Evolutionary conservation across 2,888 invertebrate species (phyloP).

Genomic region (Tanytarsus gracilentus): DNA sequence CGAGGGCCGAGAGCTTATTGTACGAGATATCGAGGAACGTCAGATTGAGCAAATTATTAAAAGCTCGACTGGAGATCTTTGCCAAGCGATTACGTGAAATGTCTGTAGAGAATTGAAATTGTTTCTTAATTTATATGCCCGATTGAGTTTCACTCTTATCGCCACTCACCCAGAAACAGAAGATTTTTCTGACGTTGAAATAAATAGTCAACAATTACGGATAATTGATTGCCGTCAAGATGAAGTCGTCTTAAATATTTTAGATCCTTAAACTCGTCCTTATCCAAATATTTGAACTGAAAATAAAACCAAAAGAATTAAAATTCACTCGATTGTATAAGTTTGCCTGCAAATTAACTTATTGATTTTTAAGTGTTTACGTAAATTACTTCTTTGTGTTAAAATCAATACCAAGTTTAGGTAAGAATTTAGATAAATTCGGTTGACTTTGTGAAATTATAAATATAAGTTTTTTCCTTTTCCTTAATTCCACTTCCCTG

Average conservation of each 20-base stretch:
- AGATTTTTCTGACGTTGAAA: slow-evolving; percentile 46
- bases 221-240: slow-evolving; percentile 68
- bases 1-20: slow-evolving; percentile 63
- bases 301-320: background rate
- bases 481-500: no score
- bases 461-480: no score
- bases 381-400: no score
- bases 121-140: background rate
- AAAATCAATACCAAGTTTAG: no score
- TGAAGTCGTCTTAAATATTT: slow-evolving; percentile 54
- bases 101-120: slow-evolving; percentile 37
- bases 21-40: slow-evolving; percentile 63
- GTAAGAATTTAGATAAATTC: no score
- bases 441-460: no score
- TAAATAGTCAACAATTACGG: slow-evolving; percentile 63
- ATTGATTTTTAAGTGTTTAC: no score
- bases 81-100: slow-evolving; percentile 65
- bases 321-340: background rate
- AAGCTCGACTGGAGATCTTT: slow-evolving; percentile 63
- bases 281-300: slow-evolving; percentile 60
- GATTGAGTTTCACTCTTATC: background rate
- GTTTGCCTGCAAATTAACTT: no score
- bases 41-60: slow-evolving; percentile 60
- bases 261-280: slow-evolving; percentile 62
- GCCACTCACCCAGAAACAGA: slow-evolving; percentile 40